Evolutionary conservation across 2,888 invertebrate genomes (phyloP), one percentile per base, ranked within the genome.

Genomic region (Pocota personata): DNA sequence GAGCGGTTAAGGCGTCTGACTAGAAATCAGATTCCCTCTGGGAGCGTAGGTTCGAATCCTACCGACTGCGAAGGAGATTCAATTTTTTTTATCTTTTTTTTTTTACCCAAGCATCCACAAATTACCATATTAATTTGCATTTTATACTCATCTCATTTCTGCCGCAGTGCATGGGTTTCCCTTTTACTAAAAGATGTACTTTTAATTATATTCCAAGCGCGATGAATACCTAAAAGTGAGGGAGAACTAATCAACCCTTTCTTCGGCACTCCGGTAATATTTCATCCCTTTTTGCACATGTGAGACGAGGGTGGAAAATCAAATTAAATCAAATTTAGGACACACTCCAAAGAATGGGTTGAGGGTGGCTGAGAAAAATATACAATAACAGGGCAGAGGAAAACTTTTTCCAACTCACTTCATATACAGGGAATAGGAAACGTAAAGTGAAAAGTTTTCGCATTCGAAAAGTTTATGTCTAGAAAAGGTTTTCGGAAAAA

Each of bases 1-100:
- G 86, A 86, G 86, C 86, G 86, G 86, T 86, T 86, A 86, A 86
- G 86, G 86, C 86, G 86, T 86, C 86, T 86, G 86, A 86, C 86
- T 86, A 86, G 86, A 86, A 86, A 86, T 86, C 86, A 86, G 86
- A 86, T 86, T 86, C 86, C 86, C 86, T 86, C 86, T 88, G 88
- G 88, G 88, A 88, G 89, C 89, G 89, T 88, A 89, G 89, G 88
- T 89, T 89, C 89, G 87, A 89, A 88, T 89, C 89, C 89, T 88
- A 88, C 88, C 88, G 88, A 88, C 89, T 88, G 88, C 88, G 88
- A 82, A 40, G 62, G 1, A 35, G 5, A 3, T 8, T 7, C 3
- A 12, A 7, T 19, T 12, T 16, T 35, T 55, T 64, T 73, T 43
- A 10, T 1, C 7, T 32, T 16, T 2, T 43, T 32, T n/a, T 27